phyloP scores from a whole-genome alignment of 2,888 invertebrate species.

The Physocephala rufipes region DNA sequence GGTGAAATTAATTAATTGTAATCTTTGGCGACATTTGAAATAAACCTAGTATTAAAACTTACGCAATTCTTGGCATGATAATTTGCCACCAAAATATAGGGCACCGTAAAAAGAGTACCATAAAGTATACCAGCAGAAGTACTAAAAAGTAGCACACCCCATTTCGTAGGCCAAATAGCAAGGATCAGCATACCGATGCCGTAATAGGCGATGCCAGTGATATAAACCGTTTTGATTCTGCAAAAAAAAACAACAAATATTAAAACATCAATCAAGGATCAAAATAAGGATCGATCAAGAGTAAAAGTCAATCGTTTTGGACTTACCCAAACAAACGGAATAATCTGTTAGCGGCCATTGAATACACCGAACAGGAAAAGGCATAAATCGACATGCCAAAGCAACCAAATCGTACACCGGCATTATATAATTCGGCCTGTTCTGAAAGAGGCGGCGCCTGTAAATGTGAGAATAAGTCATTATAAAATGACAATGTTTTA shows the following conservation, averaged over 20 bases:
- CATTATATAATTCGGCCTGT: slow-evolving; percentile 56
- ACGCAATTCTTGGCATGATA: slow-evolving; percentile 66
- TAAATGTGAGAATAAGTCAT: slow-evolving; percentile 3
- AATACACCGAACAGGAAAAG: slow-evolving; percentile 65
- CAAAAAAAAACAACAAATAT: too few relatives aligned
- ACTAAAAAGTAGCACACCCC: slow-evolving; percentile 63
- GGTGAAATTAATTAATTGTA: neutral
- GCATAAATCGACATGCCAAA: slow-evolving; percentile 66
- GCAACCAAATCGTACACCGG: slow-evolving; percentile 65
- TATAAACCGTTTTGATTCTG: slow-evolving; percentile 61
- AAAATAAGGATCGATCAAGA: neutral
- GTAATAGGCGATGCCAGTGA: slow-evolving; percentile 62
- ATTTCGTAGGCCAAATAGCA: slow-evolving; percentile 63
- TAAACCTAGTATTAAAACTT: slow-evolving; percentile 47
- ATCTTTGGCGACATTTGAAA: too few relatives aligned
- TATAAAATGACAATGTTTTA: neutral
- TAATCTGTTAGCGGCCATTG: slow-evolving; percentile 61
- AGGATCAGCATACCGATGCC: slow-evolving; percentile 65
- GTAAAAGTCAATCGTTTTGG: neutral
- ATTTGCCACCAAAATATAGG: slow-evolving; percentile 64
- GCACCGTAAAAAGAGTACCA: slow-evolving; percentile 66
- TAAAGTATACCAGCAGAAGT: slow-evolving; percentile 65
- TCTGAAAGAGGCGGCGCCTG: slow-evolving; percentile 54
- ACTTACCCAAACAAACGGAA: slow-evolving; percentile 63
- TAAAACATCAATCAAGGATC: too few relatives aligned